Percentiles rank a stretch among this genome's conserved stretches.
phyloP scores from a whole-genome alignment of 1,140 invertebrate genomes.

The Acromyrmex heyeri region DNA sequence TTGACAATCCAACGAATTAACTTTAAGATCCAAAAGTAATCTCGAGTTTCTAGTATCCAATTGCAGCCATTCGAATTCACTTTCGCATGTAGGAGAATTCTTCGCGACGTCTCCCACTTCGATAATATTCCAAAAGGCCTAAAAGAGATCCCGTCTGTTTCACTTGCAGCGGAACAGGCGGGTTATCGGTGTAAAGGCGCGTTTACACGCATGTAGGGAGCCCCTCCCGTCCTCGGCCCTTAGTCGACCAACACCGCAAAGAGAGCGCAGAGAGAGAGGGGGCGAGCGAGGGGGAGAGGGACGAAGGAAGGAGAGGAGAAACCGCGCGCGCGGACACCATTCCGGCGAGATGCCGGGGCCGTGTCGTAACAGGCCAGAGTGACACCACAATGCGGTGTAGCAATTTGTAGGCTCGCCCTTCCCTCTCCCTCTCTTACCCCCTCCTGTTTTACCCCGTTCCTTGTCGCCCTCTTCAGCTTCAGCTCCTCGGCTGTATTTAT shows the following conservation, averaged over 20 bases:
- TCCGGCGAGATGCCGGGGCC: conserved; percentile 85
- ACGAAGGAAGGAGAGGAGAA: conserved; percentile 76
- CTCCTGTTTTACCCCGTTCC: conserved; percentile 9
- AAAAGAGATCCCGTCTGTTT: conserved; percentile 17
- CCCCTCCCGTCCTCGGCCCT: conserved; percentile 69
- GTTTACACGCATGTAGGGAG: conserved; percentile 79
- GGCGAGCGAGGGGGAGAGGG: background rate
- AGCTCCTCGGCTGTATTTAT: conserved; percentile 59
- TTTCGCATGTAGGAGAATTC: background rate
- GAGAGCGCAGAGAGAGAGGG: background rate
- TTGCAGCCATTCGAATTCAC: background rate
- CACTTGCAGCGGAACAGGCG: conserved; percentile 60
- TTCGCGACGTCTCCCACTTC: no score
- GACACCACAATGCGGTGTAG: conserved; percentile 87
- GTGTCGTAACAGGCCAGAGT: conserved; percentile 85
- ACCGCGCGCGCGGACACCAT: conserved; percentile 84
- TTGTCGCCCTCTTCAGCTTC: background rate
- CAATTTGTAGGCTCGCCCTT: conserved; percentile 85
- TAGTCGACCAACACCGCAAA: conserved; percentile 71
- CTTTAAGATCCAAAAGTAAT: background rate
- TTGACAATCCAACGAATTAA: background rate
- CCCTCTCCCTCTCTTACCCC: conserved; percentile 38
- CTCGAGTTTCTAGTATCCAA: background rate
- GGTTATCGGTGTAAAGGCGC: conserved; percentile 78
- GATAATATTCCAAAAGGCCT: background rate